Evolutionary conservation across 1,140 invertebrate species (phyloP).

Genomic region (Belonocnema kinseyi): DNA sequence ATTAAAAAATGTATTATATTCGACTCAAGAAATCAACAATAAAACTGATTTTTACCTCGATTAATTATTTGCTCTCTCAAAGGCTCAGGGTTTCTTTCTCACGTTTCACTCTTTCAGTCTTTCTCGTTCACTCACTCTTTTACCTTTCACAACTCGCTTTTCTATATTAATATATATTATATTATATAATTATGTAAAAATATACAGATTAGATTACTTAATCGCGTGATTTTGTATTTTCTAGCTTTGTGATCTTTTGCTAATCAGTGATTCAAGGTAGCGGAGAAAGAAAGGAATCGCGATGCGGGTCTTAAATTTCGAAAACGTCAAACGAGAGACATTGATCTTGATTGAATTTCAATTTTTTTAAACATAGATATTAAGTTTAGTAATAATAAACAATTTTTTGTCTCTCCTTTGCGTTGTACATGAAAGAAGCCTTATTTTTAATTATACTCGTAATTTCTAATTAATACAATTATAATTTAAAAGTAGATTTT

Average conservation of each 20-base stretch:
- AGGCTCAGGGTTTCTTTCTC: conserved; percentile 52
- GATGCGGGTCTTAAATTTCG: neutral
- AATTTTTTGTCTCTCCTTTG: conserved; percentile 10
- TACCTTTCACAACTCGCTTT: conserved; percentile 43
- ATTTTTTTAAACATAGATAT: neutral
- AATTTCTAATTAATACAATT: conserved; percentile 1
- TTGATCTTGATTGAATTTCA: neutral
- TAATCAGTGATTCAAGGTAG: conserved; percentile 5
- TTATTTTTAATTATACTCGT: conserved; percentile 13
- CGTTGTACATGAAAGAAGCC: conserved; percentile 8
- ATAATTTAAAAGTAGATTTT: neutral
- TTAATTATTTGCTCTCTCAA: conserved; percentile 49
- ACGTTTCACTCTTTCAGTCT: conserved; percentile 45
- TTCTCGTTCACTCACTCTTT: conserved; percentile 36
- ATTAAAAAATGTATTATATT: conserved; percentile 74
- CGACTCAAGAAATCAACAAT: conserved; percentile 70
- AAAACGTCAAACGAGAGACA: conserved; percentile 19
- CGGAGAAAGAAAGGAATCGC: conserved; percentile 27
- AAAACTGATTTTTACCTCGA: conserved; percentile 66
- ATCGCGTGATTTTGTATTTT: conserved; percentile 65
- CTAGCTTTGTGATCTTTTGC: conserved; percentile 53
- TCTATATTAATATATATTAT: conserved; percentile 48
- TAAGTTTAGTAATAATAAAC: conserved; percentile 23
- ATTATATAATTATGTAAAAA: conserved; percentile 71
- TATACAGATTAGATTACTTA: conserved; percentile 72